Conservation (phyloP, 2,888 invertebrate species). For the Pollenia griseotomentosa region DNA sequence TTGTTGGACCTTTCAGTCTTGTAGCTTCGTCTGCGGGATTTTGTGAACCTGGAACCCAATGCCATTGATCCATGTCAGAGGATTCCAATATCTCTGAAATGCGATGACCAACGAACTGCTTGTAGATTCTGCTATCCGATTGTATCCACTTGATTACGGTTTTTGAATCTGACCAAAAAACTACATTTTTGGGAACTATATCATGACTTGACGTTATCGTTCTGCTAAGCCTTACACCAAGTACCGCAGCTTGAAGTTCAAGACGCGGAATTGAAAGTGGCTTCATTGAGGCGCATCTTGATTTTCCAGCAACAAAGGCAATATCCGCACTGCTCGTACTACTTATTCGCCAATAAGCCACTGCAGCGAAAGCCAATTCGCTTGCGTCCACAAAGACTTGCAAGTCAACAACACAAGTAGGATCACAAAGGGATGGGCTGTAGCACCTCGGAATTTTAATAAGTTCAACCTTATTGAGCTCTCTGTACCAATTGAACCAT, state of each 20-base stretch:
- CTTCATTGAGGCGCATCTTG: no score
- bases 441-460: no score
- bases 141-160: not conserved
- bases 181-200: not conserved
- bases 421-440: no score
- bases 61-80: conserved; percentile 27
- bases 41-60: conserved; percentile 47
- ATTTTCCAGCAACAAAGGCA: conserved; percentile 9
- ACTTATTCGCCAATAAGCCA: conserved; percentile 32
- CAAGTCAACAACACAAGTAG: no score
- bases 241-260: no score
- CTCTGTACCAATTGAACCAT: no score
- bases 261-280: no score
- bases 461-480: no score
- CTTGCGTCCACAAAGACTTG: conserved; percentile 47
- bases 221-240: no score
- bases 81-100: conserved; percentile 45
- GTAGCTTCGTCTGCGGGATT: conserved; percentile 50
- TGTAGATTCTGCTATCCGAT: conserved; percentile 40
- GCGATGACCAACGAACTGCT: conserved; percentile 57
- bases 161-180: conserved; percentile 43
- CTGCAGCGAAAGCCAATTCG: conserved; percentile 46
- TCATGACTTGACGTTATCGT: no score
- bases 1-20: not conserved
- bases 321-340: not conserved